A percentile compares a stretch with the other conserved stretches of the same genome.
Conservation (phyloP, 2,888 invertebrate species). For the Acrobasis repandana region DNA sequence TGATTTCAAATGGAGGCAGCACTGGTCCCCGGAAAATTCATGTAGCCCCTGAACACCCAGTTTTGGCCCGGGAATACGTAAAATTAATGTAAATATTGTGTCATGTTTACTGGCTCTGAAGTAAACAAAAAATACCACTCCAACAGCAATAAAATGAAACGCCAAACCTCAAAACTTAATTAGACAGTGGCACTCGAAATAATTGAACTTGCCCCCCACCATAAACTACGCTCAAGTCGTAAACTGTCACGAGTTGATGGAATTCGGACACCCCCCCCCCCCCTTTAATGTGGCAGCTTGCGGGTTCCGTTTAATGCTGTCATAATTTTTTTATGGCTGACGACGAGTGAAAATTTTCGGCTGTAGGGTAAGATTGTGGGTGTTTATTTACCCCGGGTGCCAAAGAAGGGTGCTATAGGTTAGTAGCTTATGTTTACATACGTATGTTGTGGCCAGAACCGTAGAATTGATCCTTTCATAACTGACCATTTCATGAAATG, state of each 20-base stretch:
- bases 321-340: slow-evolving; percentile 8
- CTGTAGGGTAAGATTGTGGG: neutral
- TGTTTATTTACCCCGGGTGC: neutral
- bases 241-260: slow-evolving; percentile 30
- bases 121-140: no score
- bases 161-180: slow-evolving; percentile 38
- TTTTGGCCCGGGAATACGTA: no score
- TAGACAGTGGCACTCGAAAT: slow-evolving; percentile 38
- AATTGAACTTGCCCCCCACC: slow-evolving; percentile 33
- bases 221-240: slow-evolving; percentile 33
- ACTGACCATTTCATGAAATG: no score
- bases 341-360: slow-evolving; percentile 1
- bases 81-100: no score
- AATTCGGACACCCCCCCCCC: slow-evolving; percentile 16
- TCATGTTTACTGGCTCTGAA: no score
- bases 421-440: no score
- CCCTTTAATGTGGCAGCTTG: neutral
- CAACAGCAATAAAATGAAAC: neutral
- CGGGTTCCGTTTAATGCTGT: neutral
- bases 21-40: no score
- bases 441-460: no score
- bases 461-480: no score
- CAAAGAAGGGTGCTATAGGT: no score
- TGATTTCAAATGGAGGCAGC: no score
- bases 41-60: no score